A percentile compares a stretch with the other conserved stretches of the same genome.
Evolutionary conservation across 2,113 vertebrate genomes (phyloP).

Genomic region (Muntiacus reevesi): DNA sequence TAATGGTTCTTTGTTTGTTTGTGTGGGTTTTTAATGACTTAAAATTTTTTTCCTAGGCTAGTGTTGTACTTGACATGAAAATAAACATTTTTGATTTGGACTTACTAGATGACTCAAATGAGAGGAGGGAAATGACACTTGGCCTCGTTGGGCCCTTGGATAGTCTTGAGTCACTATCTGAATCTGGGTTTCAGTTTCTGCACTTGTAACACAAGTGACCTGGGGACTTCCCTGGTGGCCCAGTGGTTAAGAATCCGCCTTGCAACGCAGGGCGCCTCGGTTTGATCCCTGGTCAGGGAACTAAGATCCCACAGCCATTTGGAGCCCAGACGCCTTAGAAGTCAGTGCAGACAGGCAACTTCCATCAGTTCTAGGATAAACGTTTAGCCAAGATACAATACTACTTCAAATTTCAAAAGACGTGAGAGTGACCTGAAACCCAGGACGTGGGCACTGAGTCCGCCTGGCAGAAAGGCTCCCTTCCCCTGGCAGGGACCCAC

Average conservation of each 20-base stretch:
- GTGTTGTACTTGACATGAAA: not conserved
- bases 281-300: not conserved
- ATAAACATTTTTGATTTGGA: no score
- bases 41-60: not conserved
- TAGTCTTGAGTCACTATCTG: not conserved
- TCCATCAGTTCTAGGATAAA: not conserved
- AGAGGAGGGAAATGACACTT: not conserved
- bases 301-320: not conserved
- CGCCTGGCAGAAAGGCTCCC: accelerated
- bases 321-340: not conserved
- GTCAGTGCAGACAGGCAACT: not conserved
- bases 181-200: not conserved
- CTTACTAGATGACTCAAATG: not conserved
- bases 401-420: not conserved
- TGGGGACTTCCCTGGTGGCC: not conserved
- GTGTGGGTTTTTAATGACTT: not conserved
- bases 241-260: not conserved
- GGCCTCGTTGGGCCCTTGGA: not conserved
- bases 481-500: not conserved
- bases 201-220: not conserved
- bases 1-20: not conserved
- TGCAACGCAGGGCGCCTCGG: accelerated
- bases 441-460: not conserved
- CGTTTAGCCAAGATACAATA: not conserved
- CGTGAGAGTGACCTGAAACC: not conserved